phyloP scores from a whole-genome alignment of 1,140 invertebrate species.

The Chrysoperla carnea region DNA sequence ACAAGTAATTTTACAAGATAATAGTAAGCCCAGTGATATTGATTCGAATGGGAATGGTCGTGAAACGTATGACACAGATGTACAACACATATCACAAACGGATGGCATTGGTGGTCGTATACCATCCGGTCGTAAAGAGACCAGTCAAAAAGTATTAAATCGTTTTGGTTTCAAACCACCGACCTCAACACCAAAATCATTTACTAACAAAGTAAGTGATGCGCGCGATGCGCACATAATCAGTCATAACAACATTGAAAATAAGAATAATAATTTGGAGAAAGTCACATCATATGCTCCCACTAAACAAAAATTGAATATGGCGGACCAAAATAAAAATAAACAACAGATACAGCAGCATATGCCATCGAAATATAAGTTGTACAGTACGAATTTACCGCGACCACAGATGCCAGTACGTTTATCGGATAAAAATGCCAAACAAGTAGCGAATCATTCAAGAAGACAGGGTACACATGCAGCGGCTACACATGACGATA shows the following conservation, averaged over 20 bases:
- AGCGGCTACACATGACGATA: constrained; percentile 11
- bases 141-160: no score
- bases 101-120: no score
- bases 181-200: no score
- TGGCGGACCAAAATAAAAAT: constrained; percentile 7
- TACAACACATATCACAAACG: no score
- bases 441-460: constrained; percentile 46
- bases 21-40: constrained; percentile 17
- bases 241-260: constrained; percentile 9
- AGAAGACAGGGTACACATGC: constrained; percentile 18
- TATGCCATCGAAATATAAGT: constrained; percentile 39
- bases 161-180: no score
- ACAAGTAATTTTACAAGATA: constrained; percentile 19
- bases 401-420: constrained; percentile 48
- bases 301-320: background rate
- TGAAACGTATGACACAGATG: constrained; percentile 4
- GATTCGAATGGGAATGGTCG: constrained; percentile 30
- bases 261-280: constrained; percentile 1
- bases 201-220: no score
- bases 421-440: constrained; percentile 49
- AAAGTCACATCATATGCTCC: background rate
- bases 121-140: no score
- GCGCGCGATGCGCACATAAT: no score
- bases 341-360: constrained; percentile 13
- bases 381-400: constrained; percentile 53